Evolutionary conservation across 2,888 invertebrate genomes (phyloP), one percentile per base, ranked within the genome.

Genomic region (Sarcophaga subvicina): DNA sequence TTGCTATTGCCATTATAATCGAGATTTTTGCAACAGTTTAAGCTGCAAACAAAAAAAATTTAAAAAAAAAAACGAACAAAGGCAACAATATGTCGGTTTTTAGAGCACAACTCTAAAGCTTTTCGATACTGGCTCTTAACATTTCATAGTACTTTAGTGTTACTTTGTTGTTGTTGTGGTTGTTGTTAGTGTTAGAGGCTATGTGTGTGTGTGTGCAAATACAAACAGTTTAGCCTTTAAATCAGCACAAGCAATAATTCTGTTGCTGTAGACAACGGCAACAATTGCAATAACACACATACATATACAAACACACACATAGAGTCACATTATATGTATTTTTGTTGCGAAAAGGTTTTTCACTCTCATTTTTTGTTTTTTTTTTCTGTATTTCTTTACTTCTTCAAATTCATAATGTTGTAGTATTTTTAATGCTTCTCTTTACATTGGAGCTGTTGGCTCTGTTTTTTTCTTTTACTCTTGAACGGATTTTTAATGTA

Each of bases 221-320:
- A 37, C 37, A 37, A 37, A 37, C 37, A 37, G 76, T 76, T 79
- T 76, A 66, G 79, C 71, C 76, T 80, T n/a, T 79, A 37, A 49
- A 64, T 78, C 73, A 67, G 45, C 63, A 73, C 72, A 78, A 78
- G 73, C 73, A 73, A 73, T 67, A 71, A 25, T 76, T 78, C 72
- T 63, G 72, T 86, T 80, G 76, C 82, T 78, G 62, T 66, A 83
- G 83, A 83, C 83, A 83, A 83, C 73, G 78, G 22, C 71, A 73
- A 64, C 73, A 83, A 64, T 73, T 66, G 47, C 66, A 63, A 14
- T 37, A 49, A 59, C 6, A 37, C 37, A 37, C 27, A 27, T 27
- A 27, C 27, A 27, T 0, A 27, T 5, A 27, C 27, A 25, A 3
- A 3, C 5, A 37, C 37, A 37, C 37, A 37, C 37, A 8, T 10